These are phyloP conservation scores for Bubo bubo DNA, from an alignment of 2,113 vertebrate genomes.

Conservation along the genomic window DNA sequence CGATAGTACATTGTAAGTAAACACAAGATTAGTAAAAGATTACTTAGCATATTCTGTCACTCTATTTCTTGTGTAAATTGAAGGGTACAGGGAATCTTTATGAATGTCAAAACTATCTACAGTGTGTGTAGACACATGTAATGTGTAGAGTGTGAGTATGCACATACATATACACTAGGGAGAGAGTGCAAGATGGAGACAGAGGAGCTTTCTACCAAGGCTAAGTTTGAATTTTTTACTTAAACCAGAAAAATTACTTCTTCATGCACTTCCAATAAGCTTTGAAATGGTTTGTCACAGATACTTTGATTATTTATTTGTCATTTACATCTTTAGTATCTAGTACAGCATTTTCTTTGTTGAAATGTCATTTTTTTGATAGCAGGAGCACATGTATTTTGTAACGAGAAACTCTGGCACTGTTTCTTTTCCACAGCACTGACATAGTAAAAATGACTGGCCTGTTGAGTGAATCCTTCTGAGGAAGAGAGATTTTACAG, in stretches of 20 bases:
- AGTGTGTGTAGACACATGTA: background rate
- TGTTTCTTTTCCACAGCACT: conserved; percentile 6
- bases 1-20: background rate
- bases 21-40: background rate
- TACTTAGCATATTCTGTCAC: background rate
- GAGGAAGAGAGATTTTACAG: background rate
- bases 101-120: background rate
- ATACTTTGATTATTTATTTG: background rate
- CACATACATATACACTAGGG: background rate
- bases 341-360: background rate
- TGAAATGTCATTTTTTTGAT: background rate
- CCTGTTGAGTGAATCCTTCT: background rate
- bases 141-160: background rate
- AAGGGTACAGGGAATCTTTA: background rate
- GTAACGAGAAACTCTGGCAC: conserved; percentile 5
- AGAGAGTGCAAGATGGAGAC: background rate
- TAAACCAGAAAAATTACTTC: background rate
- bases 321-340: background rate
- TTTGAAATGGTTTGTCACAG: background rate
- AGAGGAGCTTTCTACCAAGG: background rate
- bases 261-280: background rate
- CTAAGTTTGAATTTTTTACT: background rate
- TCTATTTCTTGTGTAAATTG: background rate
- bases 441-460: conserved; percentile 27
- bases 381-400: background rate